Percentiles rank a stretch among this genome's conserved stretches.
Conservation (phyloP, 2,113 vertebrate genomes). For the Channa argus region DNA sequence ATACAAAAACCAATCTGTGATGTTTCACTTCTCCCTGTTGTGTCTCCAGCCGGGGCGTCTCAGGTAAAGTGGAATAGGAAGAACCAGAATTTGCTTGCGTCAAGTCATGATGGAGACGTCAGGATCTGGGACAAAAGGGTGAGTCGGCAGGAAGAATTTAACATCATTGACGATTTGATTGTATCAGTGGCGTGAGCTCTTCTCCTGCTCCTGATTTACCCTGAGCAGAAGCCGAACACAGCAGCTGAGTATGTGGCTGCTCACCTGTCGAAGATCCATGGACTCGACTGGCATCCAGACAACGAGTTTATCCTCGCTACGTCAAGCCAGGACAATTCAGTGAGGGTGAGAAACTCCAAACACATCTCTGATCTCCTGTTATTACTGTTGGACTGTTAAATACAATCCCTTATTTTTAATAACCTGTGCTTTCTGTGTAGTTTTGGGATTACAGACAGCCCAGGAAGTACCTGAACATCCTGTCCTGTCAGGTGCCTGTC, state of each 20-base stretch:
- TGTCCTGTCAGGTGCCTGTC: constrained; percentile 97
- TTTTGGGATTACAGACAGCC: constrained; percentile 99
- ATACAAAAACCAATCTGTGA: too few relatives aligned
- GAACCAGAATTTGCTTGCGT: constrained; percentile 91
- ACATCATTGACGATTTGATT: too few relatives aligned
- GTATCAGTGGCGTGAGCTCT: too few relatives aligned
- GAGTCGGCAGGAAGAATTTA: neutral
- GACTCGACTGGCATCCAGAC: constrained; percentile 98
- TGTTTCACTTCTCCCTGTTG: neutral
- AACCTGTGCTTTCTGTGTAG: constrained; percentile 69
- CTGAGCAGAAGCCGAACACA: constrained; percentile 92
- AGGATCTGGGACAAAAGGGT: constrained; percentile 98
- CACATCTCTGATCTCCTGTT: too few relatives aligned
- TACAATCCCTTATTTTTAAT: too few relatives aligned
- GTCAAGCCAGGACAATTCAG: constrained; percentile 98
- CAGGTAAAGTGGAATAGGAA: constrained; percentile 99
- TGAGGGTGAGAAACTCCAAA: constrained; percentile 85
- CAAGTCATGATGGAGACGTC: constrained; percentile 96
- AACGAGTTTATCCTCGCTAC: constrained; percentile 94
- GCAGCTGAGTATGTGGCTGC: constrained; percentile 96
- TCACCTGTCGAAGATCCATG: constrained; percentile 97
- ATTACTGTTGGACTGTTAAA: too few relatives aligned
- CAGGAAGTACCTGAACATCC: constrained; percentile 95
- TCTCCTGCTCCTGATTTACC: neutral
- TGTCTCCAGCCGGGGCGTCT: constrained; percentile 91